A percentile compares a stretch with the other conserved stretches of the same genome.
Evolutionary conservation across 2,888 invertebrate species (phyloP).

Genomic region (Proisotoma minuta): DNA sequence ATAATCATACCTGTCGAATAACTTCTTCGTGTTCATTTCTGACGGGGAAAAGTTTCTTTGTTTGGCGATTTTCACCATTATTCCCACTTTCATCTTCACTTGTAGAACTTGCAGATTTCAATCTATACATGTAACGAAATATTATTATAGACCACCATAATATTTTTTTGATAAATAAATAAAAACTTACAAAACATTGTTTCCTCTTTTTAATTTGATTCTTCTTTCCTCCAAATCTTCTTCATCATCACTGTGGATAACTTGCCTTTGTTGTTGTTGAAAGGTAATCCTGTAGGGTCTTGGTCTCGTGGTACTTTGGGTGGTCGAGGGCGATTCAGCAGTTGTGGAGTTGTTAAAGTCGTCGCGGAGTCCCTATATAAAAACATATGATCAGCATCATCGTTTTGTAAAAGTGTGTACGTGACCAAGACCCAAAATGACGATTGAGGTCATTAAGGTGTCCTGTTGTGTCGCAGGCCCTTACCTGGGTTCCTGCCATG

Average conservation of each 20-base stretch:
- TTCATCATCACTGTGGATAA: too few species aligned
- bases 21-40: constrained; percentile 43
- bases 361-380: neutral
- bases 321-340: neutral
- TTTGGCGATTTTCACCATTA: constrained; percentile 4
- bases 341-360: neutral
- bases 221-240: neutral
- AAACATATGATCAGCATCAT: too few species aligned
- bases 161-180: too few species aligned
- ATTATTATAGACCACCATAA: too few species aligned
- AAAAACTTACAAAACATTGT: neutral
- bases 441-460: too few species aligned
- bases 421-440: too few species aligned
- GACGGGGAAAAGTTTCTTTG: constrained; percentile 36
- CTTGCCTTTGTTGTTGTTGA: neutral
- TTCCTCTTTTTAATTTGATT: neutral
- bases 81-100: constrained; percentile 25
- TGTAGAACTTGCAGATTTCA: neutral
- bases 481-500: neutral
- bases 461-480: too few species aligned
- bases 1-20: constrained; percentile 43
- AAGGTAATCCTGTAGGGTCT: neutral
- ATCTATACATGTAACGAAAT: too few species aligned
- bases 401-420: too few species aligned
- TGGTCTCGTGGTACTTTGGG: neutral